Evolutionary conservation across 2,797 vertebrate genomes (phyloP), one percentile per base, ranked within the genome.

Genomic region (Amblyopsis hoosieri): DNA sequence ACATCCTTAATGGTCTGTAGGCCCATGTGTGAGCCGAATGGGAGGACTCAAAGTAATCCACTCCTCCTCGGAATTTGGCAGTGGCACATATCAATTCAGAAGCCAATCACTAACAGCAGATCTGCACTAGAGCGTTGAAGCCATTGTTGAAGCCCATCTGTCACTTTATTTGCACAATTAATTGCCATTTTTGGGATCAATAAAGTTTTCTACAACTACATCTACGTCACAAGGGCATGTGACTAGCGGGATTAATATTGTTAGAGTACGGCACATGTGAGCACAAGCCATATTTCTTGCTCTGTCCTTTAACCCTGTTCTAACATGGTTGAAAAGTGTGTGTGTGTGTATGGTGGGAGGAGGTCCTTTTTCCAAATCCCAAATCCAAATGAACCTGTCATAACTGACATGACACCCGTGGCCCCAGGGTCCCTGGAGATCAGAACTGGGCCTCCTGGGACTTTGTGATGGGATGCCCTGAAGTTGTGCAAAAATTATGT

Each of bases 351-450:
- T 23, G 23, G 23, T 3, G 23, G 23, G 23, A 23, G 23, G 23
- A 3, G 15, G 68, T 69, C 57, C 50, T 46, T 69, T 76, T 80
- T 63, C 69, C 68, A 70, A 64, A 79, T 70, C 64, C 65, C 65
- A 71, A 52, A 64, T 84, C 72, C 78, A 83, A 82, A 76, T 85
- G 71, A 76, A 81, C 76, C 74, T 80, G 80, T 82, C 85, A 81
- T 66, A 83, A 81, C 77, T 78, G 76, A 48, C 74, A 58, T 57
- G 85, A 84, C 83, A 74, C 31, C 17, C 47, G 45, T 72, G 67
- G 71, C 71, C 67, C 72, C 31, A 0, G 23, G 64, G 72, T 60
- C 64, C 72, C 78, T 69, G 5, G 29, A 63, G 64, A 77, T 60
- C 31, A 17, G 54, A 63, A 17, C 64, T 29, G 61, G 62, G 68